phyloP scores from a whole-genome alignment of 2,797 vertebrate genomes.

The Glossophaga mutica region DNA sequence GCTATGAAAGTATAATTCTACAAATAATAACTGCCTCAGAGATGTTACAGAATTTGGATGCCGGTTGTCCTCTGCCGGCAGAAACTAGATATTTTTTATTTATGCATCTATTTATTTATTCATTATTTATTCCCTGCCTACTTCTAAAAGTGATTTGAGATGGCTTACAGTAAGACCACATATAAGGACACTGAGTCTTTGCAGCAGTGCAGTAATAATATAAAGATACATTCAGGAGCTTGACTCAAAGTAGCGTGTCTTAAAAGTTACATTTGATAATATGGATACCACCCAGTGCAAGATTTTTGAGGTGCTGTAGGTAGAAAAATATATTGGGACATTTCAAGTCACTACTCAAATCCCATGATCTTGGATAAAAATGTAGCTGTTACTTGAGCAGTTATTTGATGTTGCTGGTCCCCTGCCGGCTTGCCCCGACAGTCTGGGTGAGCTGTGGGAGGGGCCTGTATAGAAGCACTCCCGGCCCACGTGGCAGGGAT shows the following conservation, averaged over 20 bases:
- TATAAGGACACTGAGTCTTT: neutral
- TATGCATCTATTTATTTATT: conserved; percentile 39
- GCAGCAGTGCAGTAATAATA: neutral
- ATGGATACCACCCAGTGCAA: neutral
- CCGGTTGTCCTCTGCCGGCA: conserved; percentile 9
- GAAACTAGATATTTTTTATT: conserved; percentile 3
- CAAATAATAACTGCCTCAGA: neutral
- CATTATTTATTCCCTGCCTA: conserved; percentile 39
- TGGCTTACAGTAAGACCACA: neutral
- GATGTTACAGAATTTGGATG: neutral
- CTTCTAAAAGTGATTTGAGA: conserved; percentile 29
- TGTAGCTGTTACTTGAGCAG: neutral
- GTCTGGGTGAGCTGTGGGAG: neutral
- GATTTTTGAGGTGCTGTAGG: neutral
- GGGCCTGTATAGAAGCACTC: neutral
- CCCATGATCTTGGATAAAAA: neutral
- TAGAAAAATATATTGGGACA: neutral
- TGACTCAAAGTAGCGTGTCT: neutral
- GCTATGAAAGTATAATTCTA: neutral
- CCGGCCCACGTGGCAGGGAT: neutral
- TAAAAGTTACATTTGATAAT: conserved; percentile 23
- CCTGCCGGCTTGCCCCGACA: neutral
- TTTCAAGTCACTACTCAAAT: neutral
- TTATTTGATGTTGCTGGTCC: neutral
- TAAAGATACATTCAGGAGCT: neutral